phyloP scores from a whole-genome alignment of 92 coral and sea anemone genomes.

The Palythoa grandis region DNA sequence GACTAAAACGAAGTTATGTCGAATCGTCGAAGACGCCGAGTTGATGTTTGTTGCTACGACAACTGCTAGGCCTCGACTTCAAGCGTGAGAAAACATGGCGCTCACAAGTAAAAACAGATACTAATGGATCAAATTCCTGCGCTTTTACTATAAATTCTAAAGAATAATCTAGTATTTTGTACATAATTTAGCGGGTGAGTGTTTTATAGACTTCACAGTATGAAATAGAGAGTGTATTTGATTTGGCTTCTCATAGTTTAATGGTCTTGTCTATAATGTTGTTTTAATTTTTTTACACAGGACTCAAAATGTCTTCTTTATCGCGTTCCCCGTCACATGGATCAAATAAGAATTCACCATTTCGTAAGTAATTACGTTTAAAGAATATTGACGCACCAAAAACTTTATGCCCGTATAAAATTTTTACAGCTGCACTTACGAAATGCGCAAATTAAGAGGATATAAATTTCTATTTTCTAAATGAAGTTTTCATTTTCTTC shows the following conservation, averaged over 20 bases:
- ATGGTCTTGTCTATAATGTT: not conserved
- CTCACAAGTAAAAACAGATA: not conserved
- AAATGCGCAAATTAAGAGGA: not conserved
- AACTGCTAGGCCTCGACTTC: slow-evolving; percentile 39
- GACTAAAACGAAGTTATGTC: not conserved
- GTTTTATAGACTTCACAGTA: not conserved
- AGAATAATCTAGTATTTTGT: not conserved
- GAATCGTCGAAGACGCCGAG: not conserved
- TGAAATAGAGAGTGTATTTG: not conserved
- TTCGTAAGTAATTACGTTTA: slow-evolving; percentile 57
- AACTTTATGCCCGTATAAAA: not conserved
- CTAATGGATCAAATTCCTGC: not conserved
- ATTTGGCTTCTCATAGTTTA: not conserved
- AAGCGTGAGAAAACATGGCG: slow-evolving; percentile 40
- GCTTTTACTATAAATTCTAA: not conserved
- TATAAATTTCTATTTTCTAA: too few relatives aligned
- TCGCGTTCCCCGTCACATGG: slow-evolving; percentile 81
- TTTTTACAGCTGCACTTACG: not conserved
- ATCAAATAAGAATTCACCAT: slow-evolving; percentile 73
- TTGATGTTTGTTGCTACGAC: slow-evolving; percentile 33
- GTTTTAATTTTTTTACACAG: not conserved
- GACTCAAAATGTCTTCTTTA: slow-evolving; percentile 39
- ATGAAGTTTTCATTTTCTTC: not conserved
- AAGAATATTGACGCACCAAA: not conserved
- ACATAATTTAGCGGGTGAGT: not conserved